Conservation (phyloP, 2,797 vertebrate genomes). For the Geotrypetes seraphini region DNA sequence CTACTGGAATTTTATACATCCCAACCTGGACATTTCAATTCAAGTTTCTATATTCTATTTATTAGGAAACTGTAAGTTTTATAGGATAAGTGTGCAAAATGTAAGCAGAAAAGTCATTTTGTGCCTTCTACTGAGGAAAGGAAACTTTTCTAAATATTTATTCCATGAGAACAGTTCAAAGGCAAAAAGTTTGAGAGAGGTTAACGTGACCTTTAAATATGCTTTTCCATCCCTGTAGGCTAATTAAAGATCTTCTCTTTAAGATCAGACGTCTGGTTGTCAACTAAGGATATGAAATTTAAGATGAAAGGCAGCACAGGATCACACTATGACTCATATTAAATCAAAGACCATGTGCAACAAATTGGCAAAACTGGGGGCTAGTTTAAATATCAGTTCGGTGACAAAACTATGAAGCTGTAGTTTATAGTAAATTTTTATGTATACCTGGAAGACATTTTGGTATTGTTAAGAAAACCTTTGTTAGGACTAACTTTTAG, state of each 20-base stretch:
- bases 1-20: too few relatives aligned
- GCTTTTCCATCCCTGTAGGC: slow-evolving; percentile 4
- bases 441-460: neutral
- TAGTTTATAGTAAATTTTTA: neutral
- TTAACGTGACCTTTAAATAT: too few relatives aligned
- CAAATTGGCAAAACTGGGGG: neutral
- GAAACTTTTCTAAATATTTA: too few relatives aligned
- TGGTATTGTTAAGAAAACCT: neutral
- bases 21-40: too few relatives aligned
- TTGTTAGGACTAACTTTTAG: neutral
- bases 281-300: slow-evolving; percentile 19
- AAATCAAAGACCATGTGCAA: slow-evolving; percentile 25
- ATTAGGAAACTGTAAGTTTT: too few relatives aligned
- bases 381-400: slow-evolving; percentile 6
- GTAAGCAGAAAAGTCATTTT: too few relatives aligned
- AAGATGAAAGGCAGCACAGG: slow-evolving; percentile 13
- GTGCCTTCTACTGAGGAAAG: too few relatives aligned
- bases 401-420: neutral
- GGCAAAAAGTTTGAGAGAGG: too few relatives aligned
- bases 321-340: slow-evolving; percentile 16
- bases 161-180: too few relatives aligned
- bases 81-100: too few relatives aligned
- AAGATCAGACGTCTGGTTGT: neutral
- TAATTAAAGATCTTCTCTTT: slow-evolving; percentile 3
- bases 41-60: too few relatives aligned